Evolutionary conservation across 2,113 vertebrate species (phyloP).

Genomic region (Ciconia boyciana): DNA sequence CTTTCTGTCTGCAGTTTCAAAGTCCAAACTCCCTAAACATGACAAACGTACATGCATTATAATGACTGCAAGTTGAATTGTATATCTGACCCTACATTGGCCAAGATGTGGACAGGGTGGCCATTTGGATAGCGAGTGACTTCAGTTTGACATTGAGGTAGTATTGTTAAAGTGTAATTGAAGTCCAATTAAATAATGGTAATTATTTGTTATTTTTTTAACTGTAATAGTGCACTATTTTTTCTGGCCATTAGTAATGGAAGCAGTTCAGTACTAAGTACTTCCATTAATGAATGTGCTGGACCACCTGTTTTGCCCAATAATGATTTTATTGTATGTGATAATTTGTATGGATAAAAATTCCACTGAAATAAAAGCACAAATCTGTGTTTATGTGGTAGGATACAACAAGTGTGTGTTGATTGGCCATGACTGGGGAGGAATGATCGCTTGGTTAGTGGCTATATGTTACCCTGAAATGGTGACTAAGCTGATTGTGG

Average conservation of each 20-base stretch:
- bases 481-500: constrained; percentile 93
- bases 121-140: background rate
- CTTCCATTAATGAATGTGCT: background rate
- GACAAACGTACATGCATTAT: fast-evolving
- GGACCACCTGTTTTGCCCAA: background rate
- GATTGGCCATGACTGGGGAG: constrained; percentile 97
- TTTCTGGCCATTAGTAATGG: background rate
- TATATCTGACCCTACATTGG: background rate
- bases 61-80: background rate
- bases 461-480: constrained; percentile 96
- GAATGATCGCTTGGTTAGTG: constrained; percentile 93
- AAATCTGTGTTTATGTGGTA: constrained; percentile 66
- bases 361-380: constrained; percentile 23
- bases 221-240: background rate
- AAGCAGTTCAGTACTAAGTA: background rate
- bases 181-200: background rate
- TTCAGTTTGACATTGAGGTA: background rate
- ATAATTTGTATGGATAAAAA: background rate
- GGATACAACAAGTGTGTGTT: constrained; percentile 96
- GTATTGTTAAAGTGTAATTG: background rate
- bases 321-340: background rate
- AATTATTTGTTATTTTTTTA: background rate
- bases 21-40: background rate
- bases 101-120: background rate
- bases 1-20: background rate